Evolutionary conservation across 2,888 invertebrate genomes (phyloP).

Genomic region (Mesoligia furuncula): DNA sequence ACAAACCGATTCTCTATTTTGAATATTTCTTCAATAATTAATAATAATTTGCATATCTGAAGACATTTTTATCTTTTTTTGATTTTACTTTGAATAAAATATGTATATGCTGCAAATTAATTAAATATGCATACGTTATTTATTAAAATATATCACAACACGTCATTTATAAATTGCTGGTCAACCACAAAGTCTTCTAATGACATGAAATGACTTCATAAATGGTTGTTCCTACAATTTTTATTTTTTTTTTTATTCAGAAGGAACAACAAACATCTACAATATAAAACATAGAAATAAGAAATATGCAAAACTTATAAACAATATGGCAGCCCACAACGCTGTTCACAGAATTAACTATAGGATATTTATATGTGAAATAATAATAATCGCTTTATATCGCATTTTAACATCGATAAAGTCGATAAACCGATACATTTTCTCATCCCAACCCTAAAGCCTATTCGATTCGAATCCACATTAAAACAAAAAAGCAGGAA

Average conservation of each 20-base stretch:
- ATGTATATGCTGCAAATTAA: neutral
- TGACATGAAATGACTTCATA: neutral
- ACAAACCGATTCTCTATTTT: conserved; percentile 3
- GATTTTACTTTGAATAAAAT: neutral
- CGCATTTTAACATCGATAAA: conserved; percentile 1
- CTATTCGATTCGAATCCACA: conserved; percentile 82
- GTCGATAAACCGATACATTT: conserved; percentile 29
- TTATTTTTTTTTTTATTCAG: neutral
- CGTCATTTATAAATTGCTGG: neutral
- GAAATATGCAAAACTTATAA: neutral
- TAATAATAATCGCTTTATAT: neutral
- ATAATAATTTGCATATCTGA: neutral
- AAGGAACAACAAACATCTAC: neutral
- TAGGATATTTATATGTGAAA: neutral
- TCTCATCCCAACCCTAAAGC: conserved; percentile 67
- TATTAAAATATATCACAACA: neutral
- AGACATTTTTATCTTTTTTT: neutral
- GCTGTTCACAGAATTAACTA: neutral
- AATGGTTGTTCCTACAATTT: neutral
- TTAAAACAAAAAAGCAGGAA: conserved; percentile 78
- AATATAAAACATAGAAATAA: neutral
- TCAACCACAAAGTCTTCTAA: neutral
- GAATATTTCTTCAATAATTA: neutral
- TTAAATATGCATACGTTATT: neutral
- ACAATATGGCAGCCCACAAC: neutral